Evolutionary conservation across 2,888 invertebrate genomes (phyloP), one percentile per base, ranked within the genome.

Genomic region (Masnerella sp.): DNA sequence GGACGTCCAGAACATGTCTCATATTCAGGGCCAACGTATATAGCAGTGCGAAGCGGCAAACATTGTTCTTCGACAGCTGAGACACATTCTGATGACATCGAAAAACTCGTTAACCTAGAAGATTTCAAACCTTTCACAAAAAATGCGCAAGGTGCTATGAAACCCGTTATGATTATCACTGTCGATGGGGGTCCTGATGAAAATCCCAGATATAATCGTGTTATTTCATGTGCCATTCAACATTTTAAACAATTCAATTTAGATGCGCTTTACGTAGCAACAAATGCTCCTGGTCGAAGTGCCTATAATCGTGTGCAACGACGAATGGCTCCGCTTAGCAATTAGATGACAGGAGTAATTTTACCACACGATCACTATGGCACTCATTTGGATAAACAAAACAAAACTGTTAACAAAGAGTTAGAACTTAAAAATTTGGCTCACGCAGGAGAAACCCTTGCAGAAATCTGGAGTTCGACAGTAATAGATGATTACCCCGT

Each of bases 21-120:
- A 36, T 85, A 85, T 65, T 81, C 79, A 64, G 88, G 88, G 11
- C 86, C 88, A 56, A 88, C 87, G 58, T 87, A 85, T 78, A 79
- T 88, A 28, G 82, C 85, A 5, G 81, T 85, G 11, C 43, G 83
- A n/a, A 78, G 77, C 51, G 81, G 78, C 2, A 83, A 83, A 62
- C 82, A 84, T 51, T 77, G 74, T 42, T 78, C 76, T 7, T 79
- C 79, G 5, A 80, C 77, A 18, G 82, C 84, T 15, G 58, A 62
- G 28, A 73, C 78, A 12, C 84, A 84, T 73, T 76, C 77, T 11
- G 11, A 9, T 14, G 84, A 86, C 54, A 5, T 49, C 5, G 49
- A 34, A n/a, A 28, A 11, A 34, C 34, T 49, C 1, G 3, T 49
- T 0, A 5, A 49, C 1, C 7, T 28, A 5, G 5, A 17, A 0